phyloP scores from a whole-genome alignment of 2,888 invertebrate genomes.

The Falcaria lacertinaria region DNA sequence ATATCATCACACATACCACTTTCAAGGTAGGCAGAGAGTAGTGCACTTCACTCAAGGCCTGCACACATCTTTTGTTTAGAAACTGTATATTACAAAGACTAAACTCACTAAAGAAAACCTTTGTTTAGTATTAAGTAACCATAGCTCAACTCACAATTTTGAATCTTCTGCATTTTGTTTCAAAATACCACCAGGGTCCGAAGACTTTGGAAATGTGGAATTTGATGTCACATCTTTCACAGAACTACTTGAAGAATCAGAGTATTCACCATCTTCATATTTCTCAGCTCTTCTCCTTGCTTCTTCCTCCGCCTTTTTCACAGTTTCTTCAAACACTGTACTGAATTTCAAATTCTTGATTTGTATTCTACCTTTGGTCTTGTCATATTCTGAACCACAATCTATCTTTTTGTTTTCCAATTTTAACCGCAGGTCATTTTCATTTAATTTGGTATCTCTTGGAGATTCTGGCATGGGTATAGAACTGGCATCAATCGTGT shows the following conservation, averaged over 20 bases:
- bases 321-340: slow-evolving; percentile 82
- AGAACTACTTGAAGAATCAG: slow-evolving; percentile 65
- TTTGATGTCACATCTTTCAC: slow-evolving; percentile 54
- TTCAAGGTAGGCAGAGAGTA: no score
- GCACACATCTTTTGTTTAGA: no score
- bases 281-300: slow-evolving; percentile 80
- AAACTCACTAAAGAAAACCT: background rate
- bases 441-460: slow-evolving; percentile 35
- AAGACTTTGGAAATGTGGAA: slow-evolving; percentile 67
- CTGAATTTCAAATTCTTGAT: slow-evolving; percentile 85
- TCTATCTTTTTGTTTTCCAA: slow-evolving; percentile 46
- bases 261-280: slow-evolving; percentile 83
- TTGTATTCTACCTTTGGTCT: slow-evolving; percentile 79
- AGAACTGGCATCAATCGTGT: slow-evolving; percentile 49
- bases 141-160: slow-evolving; percentile 62
- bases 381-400: slow-evolving; percentile 51
- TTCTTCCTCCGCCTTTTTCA: slow-evolving; percentile 82
- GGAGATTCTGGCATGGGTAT: slow-evolving; percentile 68
- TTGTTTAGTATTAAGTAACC: background rate
- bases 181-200: slow-evolving; percentile 70
- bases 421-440: slow-evolving; percentile 40
- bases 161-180: slow-evolving; percentile 71
- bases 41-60: no score
- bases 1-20: no score
- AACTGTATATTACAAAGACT: no score